Evolutionary conservation across 1,140 invertebrate species (phyloP), one percentile per base, ranked within the genome.

Genomic region (Acromyrmex echinatior): DNA sequence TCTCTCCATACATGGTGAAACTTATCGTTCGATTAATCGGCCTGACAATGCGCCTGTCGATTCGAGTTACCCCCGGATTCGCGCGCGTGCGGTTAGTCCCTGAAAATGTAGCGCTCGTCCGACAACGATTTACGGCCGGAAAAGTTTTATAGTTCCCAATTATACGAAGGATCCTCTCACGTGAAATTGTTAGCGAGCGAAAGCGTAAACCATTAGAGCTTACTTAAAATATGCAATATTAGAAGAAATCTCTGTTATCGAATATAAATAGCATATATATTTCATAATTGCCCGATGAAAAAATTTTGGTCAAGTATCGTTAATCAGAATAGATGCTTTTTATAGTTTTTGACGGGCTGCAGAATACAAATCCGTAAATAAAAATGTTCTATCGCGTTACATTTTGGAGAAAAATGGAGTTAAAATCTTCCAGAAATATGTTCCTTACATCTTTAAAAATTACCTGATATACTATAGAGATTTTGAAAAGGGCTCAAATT

Each of bases 1-100:
- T 88, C 91, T 88, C 87, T 86, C 71, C 58, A 79, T 88, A 85
- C 70, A 89, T 76, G 84, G 68, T 85, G 80, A 49, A 88, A 92
- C 91, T 92, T 92, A 92, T 92, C 90, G 91, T 87, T 90, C 90
- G 91, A 92, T 92, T 92, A 91, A 92, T 92, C 91, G 91, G 84
- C 71, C 56, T 82, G 88, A 92, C 91, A 91, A 91, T 91, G 87
- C 89, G 90, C 86, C 91, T 91, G 91, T 92, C 91, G 90, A 90
- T 88, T 89, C 86, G 87, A 88, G 84, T 91, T 91, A 88, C 86
- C 80, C 89, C 45, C 56, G 62, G 78, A 88, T 88, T 87, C 89
- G 79, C 76, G 74, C 56, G 35, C 28, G 85, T 79, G 74, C 86
- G 80, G 80, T 89, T 74, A 68, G 77, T 81, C 63, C 16, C 35